phyloP scores from a whole-genome alignment of 2,113 vertebrate species.

The Thalassarche chlororhynchos region DNA sequence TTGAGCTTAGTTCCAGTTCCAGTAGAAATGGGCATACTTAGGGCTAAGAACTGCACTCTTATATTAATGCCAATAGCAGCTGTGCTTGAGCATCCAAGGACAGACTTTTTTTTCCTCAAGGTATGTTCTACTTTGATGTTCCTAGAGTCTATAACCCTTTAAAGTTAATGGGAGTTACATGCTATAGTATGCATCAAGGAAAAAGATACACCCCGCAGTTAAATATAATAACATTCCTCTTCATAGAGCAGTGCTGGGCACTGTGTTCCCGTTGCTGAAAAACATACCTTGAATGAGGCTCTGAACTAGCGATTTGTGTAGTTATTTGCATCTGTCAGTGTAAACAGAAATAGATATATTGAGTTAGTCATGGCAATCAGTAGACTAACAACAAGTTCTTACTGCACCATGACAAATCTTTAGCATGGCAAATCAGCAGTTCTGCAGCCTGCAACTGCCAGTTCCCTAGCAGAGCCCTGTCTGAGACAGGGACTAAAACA shows the following conservation, averaged over 20 bases:
- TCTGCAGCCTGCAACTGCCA: background rate
- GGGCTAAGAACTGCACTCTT: background rate
- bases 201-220: background rate
- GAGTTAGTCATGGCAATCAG: background rate
- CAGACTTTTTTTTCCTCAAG: background rate
- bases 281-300: background rate
- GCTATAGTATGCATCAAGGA: background rate
- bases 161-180: conserved; percentile 5
- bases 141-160: background rate
- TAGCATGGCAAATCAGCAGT: background rate
- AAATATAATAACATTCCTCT: background rate
- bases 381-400: background rate
- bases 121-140: conserved; percentile 14
- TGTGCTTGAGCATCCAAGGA: background rate
- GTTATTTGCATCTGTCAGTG: background rate
- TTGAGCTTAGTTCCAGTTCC: background rate
- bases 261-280: background rate
- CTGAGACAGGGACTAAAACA: background rate
- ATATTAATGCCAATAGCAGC: background rate
- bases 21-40: background rate
- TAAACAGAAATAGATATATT: background rate
- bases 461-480: background rate
- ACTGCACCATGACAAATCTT: background rate
- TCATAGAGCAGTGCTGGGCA: background rate
- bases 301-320: background rate